Conservation (phyloP, 2,113 vertebrate genomes). For the Rhineura floridana region DNA sequence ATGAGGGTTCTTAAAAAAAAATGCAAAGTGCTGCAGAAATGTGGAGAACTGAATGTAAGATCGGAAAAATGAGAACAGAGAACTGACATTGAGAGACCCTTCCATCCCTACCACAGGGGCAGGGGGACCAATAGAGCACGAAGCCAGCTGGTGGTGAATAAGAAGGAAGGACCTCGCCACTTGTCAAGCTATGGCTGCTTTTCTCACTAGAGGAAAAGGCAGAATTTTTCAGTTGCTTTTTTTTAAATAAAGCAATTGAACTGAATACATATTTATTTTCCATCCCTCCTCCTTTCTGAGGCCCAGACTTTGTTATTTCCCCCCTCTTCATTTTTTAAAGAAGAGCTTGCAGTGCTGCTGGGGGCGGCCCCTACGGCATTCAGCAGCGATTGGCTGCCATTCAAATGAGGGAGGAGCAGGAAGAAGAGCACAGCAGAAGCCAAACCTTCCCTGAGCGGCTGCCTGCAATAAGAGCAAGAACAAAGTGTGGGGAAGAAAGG, state of each 20-base stretch:
- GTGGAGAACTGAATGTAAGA: no score
- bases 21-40: no score
- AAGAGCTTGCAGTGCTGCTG: background rate
- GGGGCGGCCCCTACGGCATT: conserved; percentile 7
- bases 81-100: no score
- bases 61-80: no score
- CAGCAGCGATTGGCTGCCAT: conserved; percentile 38
- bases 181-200: no score
- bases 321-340: rapidly evolving
- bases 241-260: background rate
- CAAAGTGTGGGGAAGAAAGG: background rate
- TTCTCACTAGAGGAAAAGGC: background rate
- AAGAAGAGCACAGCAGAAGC: background rate
- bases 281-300: background rate
- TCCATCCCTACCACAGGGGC: no score
- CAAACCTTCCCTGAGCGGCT: background rate
- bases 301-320: background rate
- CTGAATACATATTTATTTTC: conserved; percentile 48
- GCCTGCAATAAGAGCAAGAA: background rate
- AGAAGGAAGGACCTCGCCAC: no score
- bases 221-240: background rate
- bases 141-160: no score
- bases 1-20: no score
- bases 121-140: no score
- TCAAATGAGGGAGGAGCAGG: conserved; percentile 15